A percentile compares a stretch with the other conserved stretches of the same genome.
phyloP scores from a whole-genome alignment of 2,113 vertebrate species.

The Leuciscus idus region DNA sequence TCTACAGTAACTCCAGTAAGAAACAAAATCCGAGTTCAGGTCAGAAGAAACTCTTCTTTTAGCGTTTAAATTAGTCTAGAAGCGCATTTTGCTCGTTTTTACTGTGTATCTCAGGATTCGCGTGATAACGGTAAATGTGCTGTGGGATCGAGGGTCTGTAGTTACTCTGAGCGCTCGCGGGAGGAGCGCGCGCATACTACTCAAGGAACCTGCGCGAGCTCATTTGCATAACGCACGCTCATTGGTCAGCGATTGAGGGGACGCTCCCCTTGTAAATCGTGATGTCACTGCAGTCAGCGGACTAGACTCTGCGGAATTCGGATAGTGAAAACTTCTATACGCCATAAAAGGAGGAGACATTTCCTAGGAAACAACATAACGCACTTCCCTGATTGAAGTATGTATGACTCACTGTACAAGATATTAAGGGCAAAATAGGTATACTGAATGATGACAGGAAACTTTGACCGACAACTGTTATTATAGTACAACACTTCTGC shows the following conservation, averaged over 20 bases:
- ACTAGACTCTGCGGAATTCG: slow-evolving; percentile 22
- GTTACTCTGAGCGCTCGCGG: background rate
- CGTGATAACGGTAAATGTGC: background rate
- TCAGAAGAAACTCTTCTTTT: slow-evolving; percentile 52
- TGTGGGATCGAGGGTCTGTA: background rate
- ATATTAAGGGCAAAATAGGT: background rate
- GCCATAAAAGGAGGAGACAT: slow-evolving; percentile 13
- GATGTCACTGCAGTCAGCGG: background rate
- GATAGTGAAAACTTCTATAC: background rate
- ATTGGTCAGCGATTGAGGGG: slow-evolving; percentile 62
- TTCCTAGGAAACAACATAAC: background rate
- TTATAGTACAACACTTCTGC: background rate
- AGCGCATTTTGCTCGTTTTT: background rate
- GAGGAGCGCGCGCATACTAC: slow-evolving; percentile 27
- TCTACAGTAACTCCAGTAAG: slow-evolving; percentile 56
- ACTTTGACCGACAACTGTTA: background rate
- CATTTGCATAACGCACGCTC: slow-evolving; percentile 50
- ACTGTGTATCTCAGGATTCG: background rate
- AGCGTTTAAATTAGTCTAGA: background rate
- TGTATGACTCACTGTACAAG: background rate
- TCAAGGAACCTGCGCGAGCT: background rate
- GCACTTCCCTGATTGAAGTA: background rate
- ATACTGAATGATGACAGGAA: background rate
- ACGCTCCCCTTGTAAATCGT: background rate
- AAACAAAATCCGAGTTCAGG: slow-evolving; percentile 65